Base-by-base conservation (phyloP, 2,797 vertebrate genomes). In the Helarctos malayanus region DNA sequence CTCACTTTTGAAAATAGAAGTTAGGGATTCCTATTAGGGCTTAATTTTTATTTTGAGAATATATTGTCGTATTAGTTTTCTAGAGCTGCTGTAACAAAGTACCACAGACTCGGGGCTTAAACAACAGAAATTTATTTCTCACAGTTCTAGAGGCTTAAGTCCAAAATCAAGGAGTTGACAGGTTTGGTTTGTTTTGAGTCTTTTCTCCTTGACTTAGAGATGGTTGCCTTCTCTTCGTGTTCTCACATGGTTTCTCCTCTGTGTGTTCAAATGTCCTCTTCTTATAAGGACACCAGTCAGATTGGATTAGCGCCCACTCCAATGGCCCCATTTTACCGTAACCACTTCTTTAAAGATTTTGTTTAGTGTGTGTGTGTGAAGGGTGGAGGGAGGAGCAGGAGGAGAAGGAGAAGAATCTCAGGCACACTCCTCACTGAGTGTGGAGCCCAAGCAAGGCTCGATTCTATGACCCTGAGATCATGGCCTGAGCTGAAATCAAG, bases 21-120 rank as follows among this genome's bases (percentile, higher is more conserved):
- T 47, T 85, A 89, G 35, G n/a, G 57, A 75, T 54, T 75, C 8
- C 6, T 76, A 29, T 32, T 45, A 35, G 89, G 8, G 13, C 61
- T 69, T n/a, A 45, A 54, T 47, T 94, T 95, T 83, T n/a, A 52
- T 76, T 94, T 93, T 56, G 69, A 94, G 94, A 87, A 69, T 13
- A 61, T 78, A 10, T 47, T 29, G 47, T 12, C 27, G 5, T 32
- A 38, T 84, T 61, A 19, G 7, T 80, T 85, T 35, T 4, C 57
- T 93, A 68, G 10, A 41, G 13, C 14, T 81, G 16, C 29, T 35
- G 21, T 95, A 89, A 95, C 14, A 54, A 85, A 73, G 25, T 71
- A 65, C 29, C 45, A 52, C 57, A 73, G 61, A 79, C 5, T 88
- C 25, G 2, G 3, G 27, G 27, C 32, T 41, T 84, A 89, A 89